Base-by-base conservation (phyloP, 1,140 invertebrate genomes). In the Physella acuta region DNA sequence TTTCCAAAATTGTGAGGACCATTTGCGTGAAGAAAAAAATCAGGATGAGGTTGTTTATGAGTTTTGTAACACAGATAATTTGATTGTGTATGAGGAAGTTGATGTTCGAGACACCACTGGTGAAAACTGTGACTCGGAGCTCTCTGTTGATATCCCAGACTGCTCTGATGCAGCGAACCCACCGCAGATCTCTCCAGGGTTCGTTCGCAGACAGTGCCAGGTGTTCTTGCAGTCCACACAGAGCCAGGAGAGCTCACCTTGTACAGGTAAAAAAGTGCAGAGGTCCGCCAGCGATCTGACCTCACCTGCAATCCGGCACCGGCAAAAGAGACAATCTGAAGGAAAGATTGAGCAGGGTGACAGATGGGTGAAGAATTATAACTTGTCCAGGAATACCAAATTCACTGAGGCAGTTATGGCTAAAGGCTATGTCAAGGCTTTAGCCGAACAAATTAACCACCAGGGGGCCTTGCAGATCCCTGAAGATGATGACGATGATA, bases 351-450 rank as follows among this genome's bases (percentile, higher is more conserved):
- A 71, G 16, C 58, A 67, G 33, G 61, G 51, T 8, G 60, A 73
- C 53, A 62, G 39, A 36, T 56, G 44, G 59, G 8, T 61, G 5
- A 73, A 72, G 61, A 71, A 49, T 20, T 71, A 70, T 51, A 70
- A 62, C 51, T 49, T 75, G 36, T 70, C 73, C 4, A 59, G 71
- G 26, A 68, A 76, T 70, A 71, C 71, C 36, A 63, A 71, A 34
- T 75, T 78, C 71, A 58, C 75, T 24, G 55, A 76, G 36, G 67
- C 69, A 37, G 75, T 73, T 28, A 77, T 79, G 76, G 68, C 69
- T 34, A 74, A 73, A 60, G 77, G 77, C 24, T 80, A 76, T 66
- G 78, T 80, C n/a, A 71, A 71, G 51, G 75, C 78, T 5, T 56
- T 78, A 30, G 75, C 76, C 1, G 71, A 75, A 52, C 75, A 76